These are phyloP conservation scores for Litocranius walleri DNA, from an alignment of 2,113 vertebrate genomes.

Conservation along the genomic window DNA sequence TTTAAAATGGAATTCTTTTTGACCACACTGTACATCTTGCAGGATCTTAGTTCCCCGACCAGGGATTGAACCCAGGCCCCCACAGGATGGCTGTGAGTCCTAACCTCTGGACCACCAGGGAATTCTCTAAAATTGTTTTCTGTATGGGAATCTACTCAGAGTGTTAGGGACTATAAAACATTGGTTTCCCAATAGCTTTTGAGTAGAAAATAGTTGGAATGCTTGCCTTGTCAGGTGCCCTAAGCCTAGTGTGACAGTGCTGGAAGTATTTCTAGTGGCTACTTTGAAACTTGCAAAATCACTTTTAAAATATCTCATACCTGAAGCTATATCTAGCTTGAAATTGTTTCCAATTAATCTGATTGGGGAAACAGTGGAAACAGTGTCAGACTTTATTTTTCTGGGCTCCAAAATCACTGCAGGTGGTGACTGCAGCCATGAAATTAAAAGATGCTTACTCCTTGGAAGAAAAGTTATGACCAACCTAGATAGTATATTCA, in stretches of 20 bases:
- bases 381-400: too few species aligned
- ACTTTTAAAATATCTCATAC: not conserved
- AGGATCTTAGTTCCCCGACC: not conserved
- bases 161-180: not conserved
- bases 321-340: not conserved
- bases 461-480: too few species aligned
- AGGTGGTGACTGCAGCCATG: too few species aligned
- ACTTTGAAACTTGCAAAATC: not conserved
- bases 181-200: not conserved
- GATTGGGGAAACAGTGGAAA: not conserved
- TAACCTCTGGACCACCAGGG: not conserved
- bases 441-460: too few species aligned
- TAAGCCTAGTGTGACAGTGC: not conserved
- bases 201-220: not conserved
- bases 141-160: not conserved
- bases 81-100: not conserved
- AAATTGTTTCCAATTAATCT: not conserved
- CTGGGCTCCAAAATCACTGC: too few species aligned
- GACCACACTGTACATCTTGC: not conserved
- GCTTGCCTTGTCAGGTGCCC: not conserved
- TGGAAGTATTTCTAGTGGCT: not conserved
- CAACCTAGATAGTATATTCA: too few species aligned
- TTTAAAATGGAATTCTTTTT: not conserved
- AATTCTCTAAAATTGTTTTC: not conserved
- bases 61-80: not conserved